Evolutionary conservation across 2,113 vertebrate species (phyloP).

Genomic region (Phaethornis superciliosus): DNA sequence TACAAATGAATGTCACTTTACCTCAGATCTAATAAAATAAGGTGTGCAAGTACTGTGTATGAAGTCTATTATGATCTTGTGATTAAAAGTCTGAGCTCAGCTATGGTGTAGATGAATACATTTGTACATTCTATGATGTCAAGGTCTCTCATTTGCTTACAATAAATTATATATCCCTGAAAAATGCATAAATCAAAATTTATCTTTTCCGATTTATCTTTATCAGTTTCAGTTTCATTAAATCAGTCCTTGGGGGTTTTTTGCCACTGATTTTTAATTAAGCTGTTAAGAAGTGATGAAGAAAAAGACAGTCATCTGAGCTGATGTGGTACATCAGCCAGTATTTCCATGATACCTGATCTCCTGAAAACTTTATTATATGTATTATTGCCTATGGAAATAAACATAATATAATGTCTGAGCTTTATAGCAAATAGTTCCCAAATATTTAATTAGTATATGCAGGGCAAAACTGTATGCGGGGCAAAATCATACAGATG

Average conservation of each 20-base stretch:
- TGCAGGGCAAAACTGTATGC: not conserved
- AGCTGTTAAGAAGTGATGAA: not conserved
- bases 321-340: not conserved
- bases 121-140: not conserved
- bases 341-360: not conserved
- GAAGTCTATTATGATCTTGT: not conserved
- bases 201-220: too few species aligned
- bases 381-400: not conserved
- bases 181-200: not conserved
- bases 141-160: not conserved
- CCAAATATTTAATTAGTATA: not conserved
- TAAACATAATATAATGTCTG: fast-evolving
- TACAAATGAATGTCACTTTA: not conserved
- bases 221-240: not conserved
- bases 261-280: not conserved
- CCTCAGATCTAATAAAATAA: not conserved
- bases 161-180: not conserved
- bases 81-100: not conserved
- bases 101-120: not conserved
- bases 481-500: not conserved
- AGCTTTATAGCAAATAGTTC: not conserved
- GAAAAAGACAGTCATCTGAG: not conserved
- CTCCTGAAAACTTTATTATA: not conserved
- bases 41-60: not conserved
- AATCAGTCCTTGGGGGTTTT: not conserved